Evolutionary conservation across 2,888 invertebrate genomes (phyloP), one percentile per base, ranked within the genome.

Genomic region (Drosophila histrio): DNA sequence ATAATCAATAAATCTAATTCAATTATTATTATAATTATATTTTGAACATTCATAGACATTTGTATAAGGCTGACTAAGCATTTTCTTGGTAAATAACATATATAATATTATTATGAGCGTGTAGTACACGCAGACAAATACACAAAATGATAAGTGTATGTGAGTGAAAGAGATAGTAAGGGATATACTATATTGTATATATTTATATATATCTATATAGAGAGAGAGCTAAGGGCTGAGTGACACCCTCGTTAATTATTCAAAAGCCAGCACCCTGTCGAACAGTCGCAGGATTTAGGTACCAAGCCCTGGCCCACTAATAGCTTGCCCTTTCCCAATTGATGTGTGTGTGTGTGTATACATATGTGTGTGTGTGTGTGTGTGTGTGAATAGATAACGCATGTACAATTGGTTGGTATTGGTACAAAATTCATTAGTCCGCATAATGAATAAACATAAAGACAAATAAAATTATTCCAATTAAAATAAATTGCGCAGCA

Each of bases 391-490:
- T 81, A 84, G 84, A 87, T 81, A 77, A 67, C 70, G 66, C 78
- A 70, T 70, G 56, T 66, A 39, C 56, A 85, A 62, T 72, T 50
- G 54, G 50, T 59, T 75, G 75, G 75, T 79, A 74, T 82, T 84
- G 72, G 72, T 74, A 84, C 57, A 74, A 87, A 88, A 85, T 84
- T 85, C 87, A 88, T 84, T 85, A 85, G 88, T 77, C 82, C 87
- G 88, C 84, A 88, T 87, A 89, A 87, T 85, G 87, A 85, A 85
- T 85, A 85, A 87, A 89, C 89, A 87, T 87, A 87, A 87, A 88
- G 89, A 89, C 87, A 89, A 85, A 88, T 85, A 85, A 87, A 89
- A 89, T 89, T 89, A 87, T 89, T 88, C 88, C 89, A 87, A 87
- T 87, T 87, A 87, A 87, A 89, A 89, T 89, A 87, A 89, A 88